Evolutionary conservation across 2,888 invertebrate species (phyloP).

Genomic region (Anagyrus pseudococci): DNA sequence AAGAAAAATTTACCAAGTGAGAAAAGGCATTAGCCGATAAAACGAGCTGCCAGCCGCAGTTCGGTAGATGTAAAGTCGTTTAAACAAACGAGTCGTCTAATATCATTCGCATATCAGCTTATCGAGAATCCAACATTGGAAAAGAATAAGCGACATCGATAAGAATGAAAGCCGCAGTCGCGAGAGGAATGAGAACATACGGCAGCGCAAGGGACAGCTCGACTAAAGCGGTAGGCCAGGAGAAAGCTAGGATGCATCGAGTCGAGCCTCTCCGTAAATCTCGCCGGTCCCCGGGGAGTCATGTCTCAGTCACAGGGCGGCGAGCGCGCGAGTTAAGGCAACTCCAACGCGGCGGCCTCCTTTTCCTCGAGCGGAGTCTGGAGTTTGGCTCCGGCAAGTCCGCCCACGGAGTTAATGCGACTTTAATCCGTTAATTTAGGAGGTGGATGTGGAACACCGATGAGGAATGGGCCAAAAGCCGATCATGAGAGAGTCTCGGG

Average conservation of each 20-base stretch:
- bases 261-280: slow-evolving; percentile 32
- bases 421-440: slow-evolving; percentile 55
- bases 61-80: too few relatives aligned
- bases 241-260: slow-evolving; percentile 30
- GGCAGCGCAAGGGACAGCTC: slow-evolving; percentile 10
- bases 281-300: slow-evolving; percentile 51
- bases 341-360: slow-evolving; percentile 43
- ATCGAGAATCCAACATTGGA: too few relatives aligned
- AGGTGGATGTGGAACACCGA: too few relatives aligned
- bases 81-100: too few relatives aligned
- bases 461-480: too few relatives aligned
- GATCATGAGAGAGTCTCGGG: too few relatives aligned
- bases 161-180: background rate
- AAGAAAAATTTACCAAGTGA: too few relatives aligned
- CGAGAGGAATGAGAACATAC: background rate
- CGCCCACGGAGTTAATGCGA: slow-evolving; percentile 49
- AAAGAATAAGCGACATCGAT: background rate
- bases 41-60: background rate
- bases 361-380: slow-evolving; percentile 25
- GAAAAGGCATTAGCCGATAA: background rate
- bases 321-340: slow-evolving; percentile 55
- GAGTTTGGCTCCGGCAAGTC: slow-evolving; percentile 23
- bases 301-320: slow-evolving; percentile 59
- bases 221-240: slow-evolving; percentile 1
- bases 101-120: too few relatives aligned